Base-by-base conservation (phyloP, 2,113 vertebrate species). In the Thinocorus orbignyianus region DNA sequence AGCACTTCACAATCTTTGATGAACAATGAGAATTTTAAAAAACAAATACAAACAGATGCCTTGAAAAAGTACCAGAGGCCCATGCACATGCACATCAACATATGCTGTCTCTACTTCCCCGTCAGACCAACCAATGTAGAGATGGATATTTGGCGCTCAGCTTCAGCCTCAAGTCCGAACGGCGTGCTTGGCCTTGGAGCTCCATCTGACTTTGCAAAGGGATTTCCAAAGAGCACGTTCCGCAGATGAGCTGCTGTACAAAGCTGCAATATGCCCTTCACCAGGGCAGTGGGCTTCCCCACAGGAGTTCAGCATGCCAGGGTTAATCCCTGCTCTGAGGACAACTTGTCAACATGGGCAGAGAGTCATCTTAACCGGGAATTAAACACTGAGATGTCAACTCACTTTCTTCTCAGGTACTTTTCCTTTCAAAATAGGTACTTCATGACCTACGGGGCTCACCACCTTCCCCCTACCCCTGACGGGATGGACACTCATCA, bases 391-490 rank as follows among this genome's bases (percentile, higher is more conserved):
- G 10, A 61, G 35, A 84, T 51, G 31, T 58, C 41, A 25, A 17
- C 10, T 39, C 61, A 11, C 24, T 68, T 65, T 84, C 37, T 70
- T 80, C 0, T 6, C 65, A 49, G 46, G 35, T 33, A 61, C 2
- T n/a, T 30, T 84, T 90, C 28, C 42, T 88, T 88, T 58, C 39
- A 68, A 85, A 88, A 79, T 23, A 66, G 0, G 1, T 57, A 17
- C 23, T 82, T 88, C n/a, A 65, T 41, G 12, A 58, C 42, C 41
- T n/a, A 16, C 28, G 41, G 24, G 2, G 23, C 48, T 92, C 28
- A 62, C 12, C 4, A 31, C 19, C 30, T 26, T 13, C 15, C 9
- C 22, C 13, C 9, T 1, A 0, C 1, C 8, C 19, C 16, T 8
- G n/a, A 31, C 9, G 79, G 51, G 41, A 42, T 1, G 1, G 22